These are phyloP conservation scores for Caerostris darwini DNA, from an alignment of 1,140 invertebrate species.

Conservation along the genomic window DNA sequence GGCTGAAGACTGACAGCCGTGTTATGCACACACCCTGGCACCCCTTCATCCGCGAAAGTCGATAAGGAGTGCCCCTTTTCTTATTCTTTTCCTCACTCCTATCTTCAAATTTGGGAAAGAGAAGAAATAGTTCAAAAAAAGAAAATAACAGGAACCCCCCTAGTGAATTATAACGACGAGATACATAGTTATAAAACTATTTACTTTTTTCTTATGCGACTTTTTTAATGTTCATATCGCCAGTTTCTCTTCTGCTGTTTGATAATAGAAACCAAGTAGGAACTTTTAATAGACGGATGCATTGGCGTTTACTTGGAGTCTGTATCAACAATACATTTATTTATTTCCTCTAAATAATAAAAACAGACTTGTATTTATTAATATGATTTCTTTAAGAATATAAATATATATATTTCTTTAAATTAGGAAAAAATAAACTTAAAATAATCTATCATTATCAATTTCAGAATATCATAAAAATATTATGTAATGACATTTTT, in stretches of 20 bases:
- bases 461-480: no score
- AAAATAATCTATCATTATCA: no score
- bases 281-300: not conserved
- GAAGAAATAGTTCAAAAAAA: not conserved
- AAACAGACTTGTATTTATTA: not conserved
- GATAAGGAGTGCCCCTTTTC: slow-evolving; percentile 38
- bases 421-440: no score
- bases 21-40: slow-evolving; percentile 42
- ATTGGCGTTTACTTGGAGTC: not conserved
- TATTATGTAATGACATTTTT: no score
- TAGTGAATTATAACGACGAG: slow-evolving; percentile 34
- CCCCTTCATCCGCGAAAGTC: slow-evolving; percentile 56
- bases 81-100: not conserved
- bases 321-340: not conserved
- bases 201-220: slow-evolving; percentile 25
- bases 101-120: not conserved
- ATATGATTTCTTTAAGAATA: not conserved
- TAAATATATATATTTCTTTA: not conserved
- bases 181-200: slow-evolving; percentile 15
- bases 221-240: not conserved
- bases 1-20: slow-evolving; percentile 50
- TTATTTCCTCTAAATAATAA: not conserved
- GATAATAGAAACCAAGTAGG: not conserved
- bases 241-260: not conserved
- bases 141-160: not conserved